Conservation (phyloP, 2,888 invertebrate genomes). For the Eueremaeus valkanovi region DNA sequence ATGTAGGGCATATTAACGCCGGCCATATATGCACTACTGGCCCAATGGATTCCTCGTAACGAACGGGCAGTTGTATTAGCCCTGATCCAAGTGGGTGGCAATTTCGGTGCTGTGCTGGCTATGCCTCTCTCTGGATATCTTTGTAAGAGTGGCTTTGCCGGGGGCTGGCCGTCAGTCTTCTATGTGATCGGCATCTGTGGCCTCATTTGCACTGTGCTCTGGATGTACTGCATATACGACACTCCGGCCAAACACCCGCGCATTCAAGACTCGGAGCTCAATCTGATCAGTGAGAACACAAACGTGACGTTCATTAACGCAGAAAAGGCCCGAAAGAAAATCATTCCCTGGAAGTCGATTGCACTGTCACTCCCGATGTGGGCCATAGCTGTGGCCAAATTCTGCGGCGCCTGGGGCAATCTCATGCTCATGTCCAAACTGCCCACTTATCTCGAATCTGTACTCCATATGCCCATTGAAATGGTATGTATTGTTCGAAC, state of each 20-base stretch:
- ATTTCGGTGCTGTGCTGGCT: slow-evolving; percentile 53
- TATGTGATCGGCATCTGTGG: slow-evolving; percentile 49
- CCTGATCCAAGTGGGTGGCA: slow-evolving; percentile 61
- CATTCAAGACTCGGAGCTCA: slow-evolving; percentile 50
- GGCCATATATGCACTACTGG: slow-evolving; percentile 75
- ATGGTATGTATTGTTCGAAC: slow-evolving; percentile 19
- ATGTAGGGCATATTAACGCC: slow-evolving; percentile 47
- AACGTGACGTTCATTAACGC: slow-evolving; percentile 1
- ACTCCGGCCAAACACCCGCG: slow-evolving; percentile 51
- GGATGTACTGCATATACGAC: slow-evolving; percentile 50
- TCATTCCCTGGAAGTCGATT: slow-evolving; percentile 46
- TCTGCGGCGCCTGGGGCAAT: slow-evolving; percentile 47
- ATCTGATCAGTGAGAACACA: slow-evolving; percentile 50
- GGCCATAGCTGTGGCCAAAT: slow-evolving; percentile 48
- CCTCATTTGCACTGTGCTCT: slow-evolving; percentile 51
- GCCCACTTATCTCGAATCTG: slow-evolving; percentile 47
- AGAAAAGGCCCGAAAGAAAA: slow-evolving; percentile 9
- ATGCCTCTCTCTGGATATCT: slow-evolving; percentile 51
- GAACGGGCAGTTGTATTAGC: slow-evolving; percentile 57
- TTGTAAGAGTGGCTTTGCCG: slow-evolving; percentile 38
- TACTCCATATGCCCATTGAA: slow-evolving; percentile 47
- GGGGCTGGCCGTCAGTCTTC: slow-evolving; percentile 41
- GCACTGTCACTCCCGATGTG: slow-evolving; percentile 46
- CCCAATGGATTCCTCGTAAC: slow-evolving; percentile 49
- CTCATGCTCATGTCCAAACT: slow-evolving; percentile 47